These are phyloP conservation scores for Psittacula derbiana DNA, from an alignment of 2,797 vertebrate species.

Conservation along the genomic window DNA sequence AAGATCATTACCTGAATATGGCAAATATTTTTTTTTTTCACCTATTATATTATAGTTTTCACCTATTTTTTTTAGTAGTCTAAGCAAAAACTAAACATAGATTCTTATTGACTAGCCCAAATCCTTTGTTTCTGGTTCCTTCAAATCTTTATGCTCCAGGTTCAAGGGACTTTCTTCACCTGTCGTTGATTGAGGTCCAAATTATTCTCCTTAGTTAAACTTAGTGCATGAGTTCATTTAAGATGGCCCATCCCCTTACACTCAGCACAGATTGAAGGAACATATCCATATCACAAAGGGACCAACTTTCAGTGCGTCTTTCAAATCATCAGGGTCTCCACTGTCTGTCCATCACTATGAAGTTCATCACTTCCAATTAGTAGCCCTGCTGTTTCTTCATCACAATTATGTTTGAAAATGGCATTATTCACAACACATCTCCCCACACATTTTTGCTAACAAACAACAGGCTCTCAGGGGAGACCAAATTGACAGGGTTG, in stretches of 20 bases:
- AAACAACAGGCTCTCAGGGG: slow-evolving; percentile 37
- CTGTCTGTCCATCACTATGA: not conserved
- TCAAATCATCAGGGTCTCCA: not conserved
- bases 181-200: not conserved
- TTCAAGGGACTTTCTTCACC: not conserved
- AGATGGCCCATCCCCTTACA: not conserved
- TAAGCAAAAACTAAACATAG: not conserved
- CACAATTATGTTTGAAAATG: not conserved
- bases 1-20: not conserved
- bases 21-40: no score
- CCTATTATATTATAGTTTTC: no score
- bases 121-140: not conserved
- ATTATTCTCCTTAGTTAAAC: not conserved
- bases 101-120: not conserved
- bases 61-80: not conserved
- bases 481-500: slow-evolving; percentile 43
- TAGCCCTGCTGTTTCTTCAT: not conserved
- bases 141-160: not conserved
- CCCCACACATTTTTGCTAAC: slow-evolving; percentile 7
- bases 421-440: not conserved
- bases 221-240: not conserved
- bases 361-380: slow-evolving; percentile 37
- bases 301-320: not conserved
- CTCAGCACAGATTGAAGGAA: not conserved
- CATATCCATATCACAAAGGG: not conserved